Evolutionary conservation across 2,113 vertebrate genomes (phyloP), one percentile per base, ranked within the genome.

Genomic region (Anseranas semipalmata): DNA sequence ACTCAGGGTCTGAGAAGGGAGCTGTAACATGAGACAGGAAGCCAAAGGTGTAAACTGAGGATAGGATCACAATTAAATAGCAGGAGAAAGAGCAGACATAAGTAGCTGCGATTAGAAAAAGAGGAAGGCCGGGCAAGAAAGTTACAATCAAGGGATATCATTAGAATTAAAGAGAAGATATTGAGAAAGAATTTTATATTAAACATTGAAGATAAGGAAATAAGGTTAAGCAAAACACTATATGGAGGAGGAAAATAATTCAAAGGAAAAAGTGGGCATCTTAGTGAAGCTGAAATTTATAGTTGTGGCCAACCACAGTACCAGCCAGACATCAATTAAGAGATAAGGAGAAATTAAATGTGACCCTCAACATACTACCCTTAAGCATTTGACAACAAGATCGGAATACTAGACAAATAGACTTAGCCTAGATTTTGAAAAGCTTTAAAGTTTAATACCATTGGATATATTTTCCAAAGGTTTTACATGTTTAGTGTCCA

Each of bases 11-110:
- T 95, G 53, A 90, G 87, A 74, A 78, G 10, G 19, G 66, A 91
- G 32, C 45, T 93, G 53, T 80, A 90, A 55, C 22, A 39, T 4
- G 35, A 95, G 58, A 95, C 35, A 82, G 62, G 86, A 95, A 95
- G 86, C 83, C 60, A 87, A 60, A 87, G 35, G 60, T 52, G 74
- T 77, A 77, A 86, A 96, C 48, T 72, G 62, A 77, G 58, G 45
- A 82, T 0, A 89, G 45, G 28, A 68, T 72, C 73, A 90, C 2
- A 2, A 76, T 35, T 90, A 83, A 91, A 43, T 7, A 78, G 27
- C 15, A 90, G 33, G 41, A 90, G 60, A 78, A 80, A 45, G 33
- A 83, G 10, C 32, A 14, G 21, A 87, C 66, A 3, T 37, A 65
- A 82, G 58, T 15, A 94, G 76, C 15, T 91, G 60, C 1, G 11